Evolutionary conservation across 2,113 vertebrate genomes (phyloP).

Genomic region (Coptodon rendalli): DNA sequence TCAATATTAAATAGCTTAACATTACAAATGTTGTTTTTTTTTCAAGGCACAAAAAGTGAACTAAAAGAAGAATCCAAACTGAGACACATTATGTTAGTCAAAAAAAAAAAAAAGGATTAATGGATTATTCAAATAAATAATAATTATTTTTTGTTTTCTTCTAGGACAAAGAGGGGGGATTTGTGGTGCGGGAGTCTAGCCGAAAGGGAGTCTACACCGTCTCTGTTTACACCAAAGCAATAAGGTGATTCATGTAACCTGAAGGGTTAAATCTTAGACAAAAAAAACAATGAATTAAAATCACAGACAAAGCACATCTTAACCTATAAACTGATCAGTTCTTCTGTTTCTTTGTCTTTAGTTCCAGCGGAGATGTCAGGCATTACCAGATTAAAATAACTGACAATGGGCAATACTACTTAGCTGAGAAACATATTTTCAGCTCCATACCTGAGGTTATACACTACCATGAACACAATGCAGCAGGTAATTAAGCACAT

Average conservation of each 20-base stretch:
- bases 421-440: slow-evolving; percentile 81
- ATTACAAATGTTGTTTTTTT: background rate
- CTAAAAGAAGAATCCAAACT: background rate
- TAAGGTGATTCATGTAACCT: slow-evolving; percentile 62
- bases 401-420: slow-evolving; percentile 69
- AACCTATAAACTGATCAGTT: background rate
- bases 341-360: background rate
- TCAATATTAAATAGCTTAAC: background rate
- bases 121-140: background rate
- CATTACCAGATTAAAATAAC: slow-evolving; percentile 85
- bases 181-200: slow-evolving; percentile 86
- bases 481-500: slow-evolving; percentile 71
- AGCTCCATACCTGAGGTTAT: slow-evolving; percentile 78
- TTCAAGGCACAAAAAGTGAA: background rate
- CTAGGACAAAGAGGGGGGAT: slow-evolving; percentile 82
- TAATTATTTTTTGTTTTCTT: background rate
- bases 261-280: background rate
- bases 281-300: background rate
- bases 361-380: slow-evolving; percentile 43
- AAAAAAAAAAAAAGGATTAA: background rate
- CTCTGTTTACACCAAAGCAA: slow-evolving; percentile 74
- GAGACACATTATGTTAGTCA: background rate
- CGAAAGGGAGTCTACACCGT: slow-evolving; percentile 79
- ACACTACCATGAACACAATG: slow-evolving; percentile 82
- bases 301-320: background rate